Conservation (phyloP, 2,888 invertebrate genomes). For the Macaria liturata region DNA sequence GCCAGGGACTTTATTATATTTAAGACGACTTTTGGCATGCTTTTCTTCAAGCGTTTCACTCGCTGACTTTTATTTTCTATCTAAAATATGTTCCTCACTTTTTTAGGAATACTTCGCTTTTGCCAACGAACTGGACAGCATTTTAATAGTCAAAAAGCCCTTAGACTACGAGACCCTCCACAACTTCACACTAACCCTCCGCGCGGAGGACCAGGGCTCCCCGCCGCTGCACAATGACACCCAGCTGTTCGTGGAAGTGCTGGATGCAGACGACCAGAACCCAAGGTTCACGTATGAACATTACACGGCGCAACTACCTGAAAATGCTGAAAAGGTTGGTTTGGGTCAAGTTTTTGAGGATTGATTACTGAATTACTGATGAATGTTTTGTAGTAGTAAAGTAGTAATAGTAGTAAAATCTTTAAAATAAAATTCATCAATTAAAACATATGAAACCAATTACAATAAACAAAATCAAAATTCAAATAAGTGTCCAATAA, state of each 20-base stretch:
- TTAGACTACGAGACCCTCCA: constrained; percentile 92
- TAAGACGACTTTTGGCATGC: no score
- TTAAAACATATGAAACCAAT: no score
- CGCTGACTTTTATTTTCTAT: no score
- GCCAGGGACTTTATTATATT: no score
- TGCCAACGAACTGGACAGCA: constrained; percentile 93
- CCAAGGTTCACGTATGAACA: constrained; percentile 91
- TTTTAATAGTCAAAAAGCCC: constrained; percentile 89
- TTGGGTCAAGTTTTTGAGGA: no score
- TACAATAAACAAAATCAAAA: no score
- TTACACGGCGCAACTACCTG: constrained; percentile 87
- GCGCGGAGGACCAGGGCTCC: constrained; percentile 91
- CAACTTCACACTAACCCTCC: constrained; percentile 89
- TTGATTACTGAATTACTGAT: no score
- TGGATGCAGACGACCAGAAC: constrained; percentile 96
- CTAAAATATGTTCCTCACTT: neutral
- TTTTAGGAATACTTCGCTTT: constrained; percentile 91
- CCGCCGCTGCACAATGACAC: constrained; percentile 91
- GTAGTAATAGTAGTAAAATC: no score
- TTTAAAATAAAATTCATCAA: no score
- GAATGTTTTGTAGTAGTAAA: no score
- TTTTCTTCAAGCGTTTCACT: no score
- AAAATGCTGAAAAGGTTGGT: constrained; percentile 78
- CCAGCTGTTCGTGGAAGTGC: constrained; percentile 87
- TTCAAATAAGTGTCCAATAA: no score